Percentiles rank a stretch among this genome's conserved stretches.
Evolutionary conservation across 2,797 vertebrate species (phyloP).

Genomic region (Saxicola maurus): DNA sequence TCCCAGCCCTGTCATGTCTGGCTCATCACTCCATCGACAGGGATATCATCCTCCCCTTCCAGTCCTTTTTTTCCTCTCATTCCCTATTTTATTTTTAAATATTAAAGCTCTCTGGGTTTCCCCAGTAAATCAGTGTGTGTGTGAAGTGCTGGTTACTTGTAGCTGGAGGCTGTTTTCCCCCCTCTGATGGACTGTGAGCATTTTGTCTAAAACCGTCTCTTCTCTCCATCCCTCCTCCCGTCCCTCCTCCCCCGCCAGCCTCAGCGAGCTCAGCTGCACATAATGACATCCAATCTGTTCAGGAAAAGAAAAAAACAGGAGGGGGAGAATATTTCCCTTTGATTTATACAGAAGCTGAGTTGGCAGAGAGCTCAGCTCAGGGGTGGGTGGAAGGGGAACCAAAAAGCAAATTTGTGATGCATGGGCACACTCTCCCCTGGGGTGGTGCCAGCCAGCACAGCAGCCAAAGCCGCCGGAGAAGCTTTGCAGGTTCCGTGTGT

Average conservation of each 20-base stretch:
- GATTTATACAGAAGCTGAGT: slow-evolving; percentile 68
- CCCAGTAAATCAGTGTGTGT: slow-evolving; percentile 49
- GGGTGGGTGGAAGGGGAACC: slow-evolving; percentile 65
- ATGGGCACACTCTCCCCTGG: slow-evolving; percentile 63
- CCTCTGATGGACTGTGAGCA: slow-evolving; percentile 59
- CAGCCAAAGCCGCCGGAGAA: slow-evolving; percentile 49
- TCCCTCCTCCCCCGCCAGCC: slow-evolving; percentile 52
- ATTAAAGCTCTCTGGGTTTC: slow-evolving; percentile 53
- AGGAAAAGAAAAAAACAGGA: slow-evolving; percentile 66
- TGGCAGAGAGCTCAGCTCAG: slow-evolving; percentile 62
- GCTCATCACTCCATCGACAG: not conserved
- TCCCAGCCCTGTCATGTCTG: not conserved
- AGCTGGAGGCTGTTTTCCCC: slow-evolving; percentile 64
- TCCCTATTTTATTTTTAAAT: slow-evolving; percentile 50
- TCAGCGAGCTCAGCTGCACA: slow-evolving; percentile 68
- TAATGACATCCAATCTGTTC: slow-evolving; percentile 73
- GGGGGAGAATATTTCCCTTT: slow-evolving; percentile 68
- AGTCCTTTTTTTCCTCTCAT: not conserved
- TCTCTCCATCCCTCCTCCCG: slow-evolving; percentile 45
- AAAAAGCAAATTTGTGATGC: slow-evolving; percentile 63
- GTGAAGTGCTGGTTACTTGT: slow-evolving; percentile 53
- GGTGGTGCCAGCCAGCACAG: slow-evolving; percentile 62
- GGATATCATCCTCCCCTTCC: not conserved
- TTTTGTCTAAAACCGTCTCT: slow-evolving; percentile 55
- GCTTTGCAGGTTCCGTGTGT: slow-evolving; percentile 60